Base-by-base conservation (phyloP, 2,113 vertebrate genomes). In the Sialia sialis region DNA sequence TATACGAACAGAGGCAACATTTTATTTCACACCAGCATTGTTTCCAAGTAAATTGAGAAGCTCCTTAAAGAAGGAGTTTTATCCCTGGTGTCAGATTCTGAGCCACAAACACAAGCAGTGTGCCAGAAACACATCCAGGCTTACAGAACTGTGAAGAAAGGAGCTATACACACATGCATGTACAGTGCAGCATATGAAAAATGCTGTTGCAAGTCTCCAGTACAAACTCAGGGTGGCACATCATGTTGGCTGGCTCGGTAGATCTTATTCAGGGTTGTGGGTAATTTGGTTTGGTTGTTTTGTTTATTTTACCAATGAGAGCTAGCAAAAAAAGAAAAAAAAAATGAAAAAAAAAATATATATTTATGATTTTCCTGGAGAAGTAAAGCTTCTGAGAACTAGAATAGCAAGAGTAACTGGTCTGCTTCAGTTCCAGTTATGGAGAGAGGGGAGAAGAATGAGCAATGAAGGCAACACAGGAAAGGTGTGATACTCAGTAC, bases 361-460 rank as follows among this genome's bases (percentile, higher is more conserved):
- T 26, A 26, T 25, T 14, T 51, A 26, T 16, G 5, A 26, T 62
- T 82, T 72, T 76, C 4, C 29, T 58, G 26, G 60, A 67, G 43
- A 44, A 68, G 21, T 22, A 49, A 43, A 20, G 19, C 7, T 70
- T 80, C 36, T 80, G 46, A 67, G 23, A 73, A 55, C 30, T 39
- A 51, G 23, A 64, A 25, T 10, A 66, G 51, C 1, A 4, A 10
- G 6, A 67, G 32, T 82, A 82, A 78, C 6, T n/a, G 44, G 11
- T 7, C 43, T 80, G 32, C 8, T 78, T 70, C 54, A 76, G 62
- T 17, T 56, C 14, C 8, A 16, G 16, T 60, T 69, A 56, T 0
- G 0, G 12, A 74, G 19, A 85, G 39, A 79, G 6, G 5, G 4
- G 5, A 83, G 21, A 49, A 80, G 22, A 90, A 43, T 0, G 0